phyloP scores from a whole-genome alignment of 1,140 invertebrate species.

The Dreissena rostriformis region DNA sequence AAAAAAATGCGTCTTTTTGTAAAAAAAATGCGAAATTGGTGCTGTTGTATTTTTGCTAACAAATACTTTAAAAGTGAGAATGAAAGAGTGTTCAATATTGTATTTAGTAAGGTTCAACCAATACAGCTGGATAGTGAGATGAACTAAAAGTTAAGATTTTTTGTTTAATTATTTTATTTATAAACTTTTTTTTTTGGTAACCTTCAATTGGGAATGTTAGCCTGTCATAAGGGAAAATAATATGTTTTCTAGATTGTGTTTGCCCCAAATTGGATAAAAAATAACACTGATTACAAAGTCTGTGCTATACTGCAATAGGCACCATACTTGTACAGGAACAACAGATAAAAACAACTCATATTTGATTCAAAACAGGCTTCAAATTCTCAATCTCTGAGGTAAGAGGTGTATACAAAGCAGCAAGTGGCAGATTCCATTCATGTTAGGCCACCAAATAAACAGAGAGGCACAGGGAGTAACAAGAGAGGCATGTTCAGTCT shows the following conservation, averaged over 20 bases:
- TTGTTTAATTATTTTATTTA: no score
- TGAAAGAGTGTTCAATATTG: no score
- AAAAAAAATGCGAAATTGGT: no score
- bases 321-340: background rate
- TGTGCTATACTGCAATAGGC: background rate
- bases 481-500: background rate
- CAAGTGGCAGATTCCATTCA: background rate
- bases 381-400: background rate
- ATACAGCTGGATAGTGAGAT: no score
- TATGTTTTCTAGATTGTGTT: background rate
- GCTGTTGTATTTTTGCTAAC: no score
- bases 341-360: background rate
- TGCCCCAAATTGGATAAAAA: background rate
- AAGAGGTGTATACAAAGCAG: background rate
- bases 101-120: no score
- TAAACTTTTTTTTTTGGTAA: no score
- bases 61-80: no score
- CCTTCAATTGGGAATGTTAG: no score
- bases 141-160: no score
- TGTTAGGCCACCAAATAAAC: background rate
- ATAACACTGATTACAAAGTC: background rate
- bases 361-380: background rate
- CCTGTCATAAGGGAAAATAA: background rate
- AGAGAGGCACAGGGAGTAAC: background rate
- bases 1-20: no score